Evolutionary conservation across 2,113 vertebrate species (phyloP), one percentile per base, ranked within the genome.

Genomic region (Corythornis cristatus): DNA sequence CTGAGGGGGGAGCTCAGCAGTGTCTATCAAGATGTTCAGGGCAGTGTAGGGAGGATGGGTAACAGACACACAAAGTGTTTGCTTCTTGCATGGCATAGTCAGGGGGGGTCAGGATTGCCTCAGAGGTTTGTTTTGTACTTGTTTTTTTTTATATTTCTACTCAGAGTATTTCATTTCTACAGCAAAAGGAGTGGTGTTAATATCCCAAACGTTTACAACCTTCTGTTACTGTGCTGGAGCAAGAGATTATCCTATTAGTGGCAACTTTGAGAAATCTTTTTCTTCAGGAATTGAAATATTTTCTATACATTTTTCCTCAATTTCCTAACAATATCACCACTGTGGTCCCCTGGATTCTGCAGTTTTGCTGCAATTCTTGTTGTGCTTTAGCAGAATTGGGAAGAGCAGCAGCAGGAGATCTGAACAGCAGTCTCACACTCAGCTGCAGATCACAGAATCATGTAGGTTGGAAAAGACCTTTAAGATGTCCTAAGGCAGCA

Each of bases 291-390:
- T 23, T 83, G 57, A 86, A 70, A 80, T 92, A 83, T 21, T 54
- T 3, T 31, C 1, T 1, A 29, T 48, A 18, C 26, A 68, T 72
- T 88, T 85, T 61, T 23, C 40, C 40, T 48, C 56, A 18, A 40
- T 64, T 2, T 2, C 15, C 20, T 76, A 40, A 81, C 0, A 0
- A 46, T 67, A 7, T 12, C 70, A 60, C n/a, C 33, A 50, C 13
- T 37, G 6, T 56, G 73, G 61, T 75, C 40, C 2, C 75, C 5
- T 33, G 21, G 12, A 57, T 66, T 60, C 40, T 28, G 11, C 8
- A 48, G 15, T 7, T 77, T 60, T 42, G 66, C 19, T 67, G 35
- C 40, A 56, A 26, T 60, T 83, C 35, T 70, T 75, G 13, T 42
- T 77, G 68, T 65, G n/a, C 33, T 90, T 74, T 60, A 83, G 83